Base-by-base conservation (phyloP, 2,113 vertebrate species). In the Lophius piscatorius region DNA sequence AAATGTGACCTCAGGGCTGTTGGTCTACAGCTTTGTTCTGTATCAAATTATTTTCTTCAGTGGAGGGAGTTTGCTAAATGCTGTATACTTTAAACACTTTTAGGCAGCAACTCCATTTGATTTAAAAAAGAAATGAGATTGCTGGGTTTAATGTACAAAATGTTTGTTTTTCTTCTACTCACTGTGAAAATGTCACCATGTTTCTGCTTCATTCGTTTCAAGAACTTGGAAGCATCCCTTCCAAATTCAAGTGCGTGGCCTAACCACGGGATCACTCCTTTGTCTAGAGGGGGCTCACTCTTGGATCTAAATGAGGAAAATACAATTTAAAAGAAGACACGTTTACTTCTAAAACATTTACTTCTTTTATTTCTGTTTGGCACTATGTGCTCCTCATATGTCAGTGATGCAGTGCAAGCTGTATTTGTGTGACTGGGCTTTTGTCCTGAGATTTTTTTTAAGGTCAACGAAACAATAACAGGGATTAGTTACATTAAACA, bases 161-260 rank as follows among this genome's bases (percentile, higher is more conserved):
- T 23, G 3, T 7, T 40, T 10, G 23, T 0, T 3, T 3, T 40
- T 62, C 1, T 13, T 14, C 11, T 40, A 50, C 93, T 90, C 70
- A 95, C 94, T 4, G 95, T 96, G 73, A 95, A 96, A 66, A 95
- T 91, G 64, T 96, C 81, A 0, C 95, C 95, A 4, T 95, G 92
- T 64, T 94, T 95, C 55, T 40, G 65, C 75, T 92, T 94, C 95
- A 96, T 96, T 70, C 89, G 85, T 1, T 74, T 76, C 38, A 96
- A 83, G 76, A 96, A 95, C 60, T 89, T 87, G n/a, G 90, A 90
- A 0, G 91, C 91, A 70, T 96, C 94, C 80, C 83, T 93, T 44
- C 94, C 93, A 83, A 96, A 96, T 29, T 93, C 93, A 50, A 94
- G 76, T 2, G 95, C 94, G 9, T 95, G 90, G 2, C 95, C 95